phyloP scores from a whole-genome alignment of 2,797 vertebrate species.

The Gambelia wislizenii region DNA sequence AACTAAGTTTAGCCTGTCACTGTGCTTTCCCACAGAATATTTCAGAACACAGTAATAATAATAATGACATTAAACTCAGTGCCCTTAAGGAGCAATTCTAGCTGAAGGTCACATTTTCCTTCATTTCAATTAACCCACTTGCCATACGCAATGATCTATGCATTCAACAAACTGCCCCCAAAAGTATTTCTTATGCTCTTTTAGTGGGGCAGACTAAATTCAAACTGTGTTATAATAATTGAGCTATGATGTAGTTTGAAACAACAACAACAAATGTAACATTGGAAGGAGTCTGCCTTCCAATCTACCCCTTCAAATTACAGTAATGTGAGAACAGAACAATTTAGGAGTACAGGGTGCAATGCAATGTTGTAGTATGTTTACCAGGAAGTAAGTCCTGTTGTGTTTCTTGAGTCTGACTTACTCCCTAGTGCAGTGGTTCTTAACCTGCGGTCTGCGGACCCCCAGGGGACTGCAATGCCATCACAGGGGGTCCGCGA shows the following conservation, averaged over 20 bases:
- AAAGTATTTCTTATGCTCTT: constrained; percentile 74
- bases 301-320: neutral
- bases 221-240: constrained; percentile 53
- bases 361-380: neutral
- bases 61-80: constrained; percentile 73
- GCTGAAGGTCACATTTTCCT: constrained; percentile 75
- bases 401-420: neutral
- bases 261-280: neutral
- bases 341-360: neutral
- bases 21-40: constrained; percentile 61
- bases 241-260: constrained; percentile 57
- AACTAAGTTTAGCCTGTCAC: constrained; percentile 52
- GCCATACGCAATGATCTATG: constrained; percentile 72
- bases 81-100: constrained; percentile 71
- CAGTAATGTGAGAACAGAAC: neutral
- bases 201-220: constrained; percentile 67
- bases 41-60: constrained; percentile 70
- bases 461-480: too few species aligned
- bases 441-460: too few species aligned
- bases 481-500: too few species aligned
- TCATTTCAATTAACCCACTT: constrained; percentile 77
- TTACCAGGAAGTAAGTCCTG: neutral
- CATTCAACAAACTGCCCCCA: constrained; percentile 62
- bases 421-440: too few species aligned
- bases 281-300: neutral